Percentiles rank a stretch among this genome's conserved stretches.
These are phyloP conservation scores for Aphaenogaster ashmeadi DNA, from an alignment of 1,140 invertebrate genomes.

Conservation along the genomic window DNA sequence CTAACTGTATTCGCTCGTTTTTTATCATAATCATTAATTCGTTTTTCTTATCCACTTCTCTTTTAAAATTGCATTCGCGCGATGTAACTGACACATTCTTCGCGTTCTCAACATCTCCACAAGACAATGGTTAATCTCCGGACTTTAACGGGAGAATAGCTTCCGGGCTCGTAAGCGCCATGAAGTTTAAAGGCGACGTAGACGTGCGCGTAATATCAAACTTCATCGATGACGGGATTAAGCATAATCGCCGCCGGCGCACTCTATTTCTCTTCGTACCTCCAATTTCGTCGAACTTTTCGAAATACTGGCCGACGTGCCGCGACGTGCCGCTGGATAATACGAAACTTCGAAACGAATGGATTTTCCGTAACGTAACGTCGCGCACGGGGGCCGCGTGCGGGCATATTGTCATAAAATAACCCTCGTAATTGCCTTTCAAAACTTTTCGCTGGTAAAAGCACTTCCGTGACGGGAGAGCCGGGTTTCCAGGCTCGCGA, in stretches of 20 bases:
- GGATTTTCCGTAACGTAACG: constrained; percentile 23
- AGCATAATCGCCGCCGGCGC: constrained; percentile 54
- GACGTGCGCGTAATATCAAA: constrained; percentile 65
- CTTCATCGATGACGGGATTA: constrained; percentile 59
- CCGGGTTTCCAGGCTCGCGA: not conserved
- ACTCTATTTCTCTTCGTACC: constrained; percentile 25
- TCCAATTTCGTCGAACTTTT: constrained; percentile 53
- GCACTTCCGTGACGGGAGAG: constrained; percentile 48
- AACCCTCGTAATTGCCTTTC: constrained; percentile 48
- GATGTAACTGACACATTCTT: constrained; percentile 21
- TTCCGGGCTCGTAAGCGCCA: constrained; percentile 34
- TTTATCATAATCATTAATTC: not conserved
- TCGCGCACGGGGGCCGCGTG: not conserved
- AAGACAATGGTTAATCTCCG: constrained; percentile 50
- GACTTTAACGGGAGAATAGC: constrained; percentile 59
- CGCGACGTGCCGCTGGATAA: constrained; percentile 34
- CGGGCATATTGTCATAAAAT: constrained; percentile 54
- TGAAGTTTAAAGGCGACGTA: constrained; percentile 52
- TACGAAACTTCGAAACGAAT: constrained; percentile 37
- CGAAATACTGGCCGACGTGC: constrained; percentile 30
- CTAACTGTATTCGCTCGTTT: not conserved
- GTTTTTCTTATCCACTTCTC: not conserved
- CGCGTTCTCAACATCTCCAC: constrained; percentile 45
- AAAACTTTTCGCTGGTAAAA: constrained; percentile 39
- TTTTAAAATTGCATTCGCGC: constrained; percentile 14